Evolutionary conservation across 2,797 vertebrate species (phyloP).

Genomic region (Halcyon chelicuti): DNA sequence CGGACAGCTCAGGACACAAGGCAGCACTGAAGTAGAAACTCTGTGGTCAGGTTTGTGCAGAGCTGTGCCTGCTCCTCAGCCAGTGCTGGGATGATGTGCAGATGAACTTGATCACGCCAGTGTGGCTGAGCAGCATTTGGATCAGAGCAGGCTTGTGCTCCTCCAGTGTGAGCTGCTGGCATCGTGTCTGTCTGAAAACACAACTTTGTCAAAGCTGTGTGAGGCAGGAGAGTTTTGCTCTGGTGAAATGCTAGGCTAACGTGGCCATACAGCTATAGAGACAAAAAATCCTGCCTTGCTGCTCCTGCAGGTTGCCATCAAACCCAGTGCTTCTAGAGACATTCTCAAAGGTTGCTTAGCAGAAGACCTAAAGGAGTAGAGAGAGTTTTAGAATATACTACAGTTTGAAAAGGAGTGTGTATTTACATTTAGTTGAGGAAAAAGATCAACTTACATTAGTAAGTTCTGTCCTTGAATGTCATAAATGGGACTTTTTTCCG

Average conservation of each 20-base stretch:
- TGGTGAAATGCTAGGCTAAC: rapidly evolving
- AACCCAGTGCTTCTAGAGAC: not conserved
- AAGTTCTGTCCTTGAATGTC: not conserved
- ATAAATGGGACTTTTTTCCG: not conserved
- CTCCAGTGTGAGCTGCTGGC: not conserved
- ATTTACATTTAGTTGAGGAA: not conserved
- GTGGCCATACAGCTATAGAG: rapidly evolving
- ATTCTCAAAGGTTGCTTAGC: not conserved
- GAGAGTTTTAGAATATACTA: not conserved
- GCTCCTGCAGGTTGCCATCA: not conserved
- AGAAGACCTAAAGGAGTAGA: not conserved
- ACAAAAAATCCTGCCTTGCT: not conserved
- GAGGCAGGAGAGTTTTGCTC: not conserved
- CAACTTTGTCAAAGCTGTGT: not conserved
- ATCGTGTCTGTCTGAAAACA: not conserved
- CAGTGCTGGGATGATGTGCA: not conserved
- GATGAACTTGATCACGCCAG: rapidly evolving
- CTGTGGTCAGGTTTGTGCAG: not conserved
- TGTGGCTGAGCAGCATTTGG: not conserved
- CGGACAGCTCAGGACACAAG: not conserved
- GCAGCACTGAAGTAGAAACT: not conserved
- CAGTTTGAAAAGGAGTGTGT: not conserved
- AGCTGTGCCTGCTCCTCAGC: not conserved
- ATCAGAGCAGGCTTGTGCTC: too few species aligned
- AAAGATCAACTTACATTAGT: not conserved